These are phyloP conservation scores for Orthosia incerta DNA, from an alignment of 2,888 invertebrate species.

Conservation along the genomic window DNA sequence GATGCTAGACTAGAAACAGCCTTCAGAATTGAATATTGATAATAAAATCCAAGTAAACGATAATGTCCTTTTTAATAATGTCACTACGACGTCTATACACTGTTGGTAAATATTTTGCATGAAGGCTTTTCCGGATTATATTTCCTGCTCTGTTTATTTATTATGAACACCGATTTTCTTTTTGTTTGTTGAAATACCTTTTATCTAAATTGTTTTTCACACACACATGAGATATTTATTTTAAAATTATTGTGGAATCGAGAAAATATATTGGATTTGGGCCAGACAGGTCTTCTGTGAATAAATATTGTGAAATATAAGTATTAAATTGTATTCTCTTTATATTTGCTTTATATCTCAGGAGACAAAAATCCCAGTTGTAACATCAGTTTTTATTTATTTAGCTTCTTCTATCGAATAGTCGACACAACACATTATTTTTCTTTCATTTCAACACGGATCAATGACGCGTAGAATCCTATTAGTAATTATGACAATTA, in stretches of 20 bases:
- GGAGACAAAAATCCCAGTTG: not conserved
- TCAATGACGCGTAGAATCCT: no score
- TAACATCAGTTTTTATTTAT: not conserved
- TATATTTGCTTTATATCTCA: not conserved
- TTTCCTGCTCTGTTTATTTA: not conserved
- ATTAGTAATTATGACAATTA: no score
- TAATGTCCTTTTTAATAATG: not conserved
- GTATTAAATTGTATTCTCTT: not conserved
- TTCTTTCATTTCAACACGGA: not conserved
- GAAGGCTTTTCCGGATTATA: slow-evolving; percentile 13
- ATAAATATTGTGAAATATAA: slow-evolving; percentile 4
- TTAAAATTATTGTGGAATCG: not conserved
- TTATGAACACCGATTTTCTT: slow-evolving; percentile 4
- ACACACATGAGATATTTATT: not conserved
- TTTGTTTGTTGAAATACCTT: not conserved
- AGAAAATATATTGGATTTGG: slow-evolving; percentile 16
- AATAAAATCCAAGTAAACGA: not conserved
- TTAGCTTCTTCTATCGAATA: not conserved
- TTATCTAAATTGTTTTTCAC: not conserved
- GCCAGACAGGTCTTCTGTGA: not conserved
- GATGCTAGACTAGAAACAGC: not conserved
- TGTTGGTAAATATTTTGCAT: slow-evolving; percentile 11
- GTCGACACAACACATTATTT: not conserved
- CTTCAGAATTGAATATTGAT: not conserved
- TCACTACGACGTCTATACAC: not conserved